phyloP scores from a whole-genome alignment of 2,113 vertebrate species.

The Triplophysa siluroides region DNA sequence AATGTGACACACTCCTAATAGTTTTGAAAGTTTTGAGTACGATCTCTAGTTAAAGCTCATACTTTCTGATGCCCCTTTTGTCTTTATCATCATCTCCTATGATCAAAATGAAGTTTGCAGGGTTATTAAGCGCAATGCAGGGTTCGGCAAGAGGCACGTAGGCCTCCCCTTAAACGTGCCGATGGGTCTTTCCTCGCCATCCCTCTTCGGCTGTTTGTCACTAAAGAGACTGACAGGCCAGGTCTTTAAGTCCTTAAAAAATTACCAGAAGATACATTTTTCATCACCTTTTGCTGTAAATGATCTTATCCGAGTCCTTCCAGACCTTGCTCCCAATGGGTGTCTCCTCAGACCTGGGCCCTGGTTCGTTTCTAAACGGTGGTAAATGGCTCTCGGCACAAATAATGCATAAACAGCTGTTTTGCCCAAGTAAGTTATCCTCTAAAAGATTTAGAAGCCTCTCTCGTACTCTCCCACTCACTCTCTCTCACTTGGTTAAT shows the following conservation, averaged over 20 bases:
- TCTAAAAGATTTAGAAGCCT: constrained; percentile 81
- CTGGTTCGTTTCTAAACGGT: constrained; percentile 75
- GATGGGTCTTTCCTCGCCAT: constrained; percentile 18
- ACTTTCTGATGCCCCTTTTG: not conserved
- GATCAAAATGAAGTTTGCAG: constrained; percentile 25
- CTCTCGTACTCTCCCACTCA: constrained; percentile 63
- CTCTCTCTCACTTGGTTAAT: constrained; percentile 72
- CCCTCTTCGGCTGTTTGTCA: constrained; percentile 69
- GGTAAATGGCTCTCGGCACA: constrained; percentile 79
- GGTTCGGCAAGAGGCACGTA: not conserved
- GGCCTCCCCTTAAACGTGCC: constrained; percentile 1
- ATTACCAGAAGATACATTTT: constrained; percentile 76
- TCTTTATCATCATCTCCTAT: not conserved
- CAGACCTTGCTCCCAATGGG: constrained; percentile 63
- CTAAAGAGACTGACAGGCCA: constrained; percentile 72
- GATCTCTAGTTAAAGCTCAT: not conserved
- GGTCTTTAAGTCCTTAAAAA: constrained; percentile 68
- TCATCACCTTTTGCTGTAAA: constrained; percentile 75
- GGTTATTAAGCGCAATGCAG: not conserved
- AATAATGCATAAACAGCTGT: constrained; percentile 87
- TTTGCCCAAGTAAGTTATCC: constrained; percentile 86
- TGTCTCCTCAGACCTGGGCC: constrained; percentile 69
- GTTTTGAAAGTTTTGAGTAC: not conserved
- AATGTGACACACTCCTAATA: not conserved
- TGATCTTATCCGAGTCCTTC: constrained; percentile 61